Evolutionary conservation across 2,888 invertebrate genomes (phyloP), one percentile per base, ranked within the genome.

Genomic region (Clivina fossor): DNA sequence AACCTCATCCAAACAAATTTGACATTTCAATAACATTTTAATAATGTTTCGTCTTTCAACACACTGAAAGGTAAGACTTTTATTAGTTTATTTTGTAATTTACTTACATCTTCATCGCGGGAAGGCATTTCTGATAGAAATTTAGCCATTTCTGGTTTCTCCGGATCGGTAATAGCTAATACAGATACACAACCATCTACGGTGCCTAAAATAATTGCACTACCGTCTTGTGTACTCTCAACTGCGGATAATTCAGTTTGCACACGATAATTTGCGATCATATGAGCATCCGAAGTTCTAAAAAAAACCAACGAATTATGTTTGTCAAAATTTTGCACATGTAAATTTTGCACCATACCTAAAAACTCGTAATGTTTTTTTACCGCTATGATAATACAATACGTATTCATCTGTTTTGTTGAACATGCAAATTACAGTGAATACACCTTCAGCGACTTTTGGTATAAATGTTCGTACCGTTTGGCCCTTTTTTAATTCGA

Each of bases 381-480:
- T 84, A 0, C 97, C 97, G 62, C 94, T 92, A 70, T 98, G 97
- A 68, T 98, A 98, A 70, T 98, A 98, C 44, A 97, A 82, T 2
- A 97, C 97, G 66, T 98, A 96, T 66, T 93, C 88, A 65, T 97
- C 94, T 2, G 88, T 93, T 61, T 90, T 88, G 56, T 93, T 96
- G 72, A 98, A 98, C 78, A 90, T 85, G 57, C 93, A 92, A 61
- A 94, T 93, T 15, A 97, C 93, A 2, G 92, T 93, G 72, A 97
- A 97, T 0, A 98, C 97, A 0, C 98, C 98, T 72, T 98, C 97
- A 0, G 97, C 96, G 0, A 97, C 89, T 70, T 91, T 85, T 4
- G 93, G 93, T 61, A 98, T 96, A 61, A 94, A 88, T 0, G 90
- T 94, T 71, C 89, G 88, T 0, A 93, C 85, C 0, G 90, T 88